Conservation (phyloP, 37 sponge, comb jelly and placozoan species). For the Chondrilla cf. caribensis region DNA sequence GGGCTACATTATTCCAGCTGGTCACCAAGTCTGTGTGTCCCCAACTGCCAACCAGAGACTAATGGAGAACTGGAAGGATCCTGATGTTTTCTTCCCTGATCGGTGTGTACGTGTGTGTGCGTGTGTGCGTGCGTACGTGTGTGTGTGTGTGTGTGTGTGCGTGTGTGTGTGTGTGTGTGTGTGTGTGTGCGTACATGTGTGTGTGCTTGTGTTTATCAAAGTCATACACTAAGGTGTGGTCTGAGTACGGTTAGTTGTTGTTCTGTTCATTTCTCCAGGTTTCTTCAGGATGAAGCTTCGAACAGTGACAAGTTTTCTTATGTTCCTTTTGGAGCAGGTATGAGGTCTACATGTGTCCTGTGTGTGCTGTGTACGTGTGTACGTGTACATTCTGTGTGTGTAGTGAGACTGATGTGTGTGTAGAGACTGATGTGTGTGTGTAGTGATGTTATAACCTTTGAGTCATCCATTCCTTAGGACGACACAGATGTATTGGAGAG, state of each 20-base stretch:
- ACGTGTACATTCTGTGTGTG: no score
- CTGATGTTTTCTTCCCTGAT: conserved; percentile 64
- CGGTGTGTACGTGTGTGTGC: conserved; percentile 29
- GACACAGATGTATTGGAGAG: conserved; percentile 88
- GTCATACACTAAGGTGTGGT: background rate
- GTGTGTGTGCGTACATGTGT: background rate
- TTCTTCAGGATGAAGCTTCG: conserved; percentile 17
- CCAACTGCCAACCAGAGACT: conserved; percentile 79
- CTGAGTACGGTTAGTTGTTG: no score
- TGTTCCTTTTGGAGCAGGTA: conserved; percentile 92
- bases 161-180: conserved; percentile 9
- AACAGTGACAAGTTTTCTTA: conserved; percentile 80
- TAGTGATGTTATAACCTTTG: background rate
- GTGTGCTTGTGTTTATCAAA: background rate
- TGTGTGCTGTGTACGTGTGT: no score
- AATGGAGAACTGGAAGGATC: conserved; percentile 56
- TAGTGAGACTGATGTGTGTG: background rate
- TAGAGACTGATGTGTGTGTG: background rate
- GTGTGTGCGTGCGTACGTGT: conserved; percentile 13
- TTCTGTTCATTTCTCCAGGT: no score
- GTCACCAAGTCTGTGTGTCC: conserved; percentile 91
- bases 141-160: conserved; percentile 7
- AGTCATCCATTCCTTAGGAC: conserved; percentile 38
- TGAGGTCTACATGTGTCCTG: no score
- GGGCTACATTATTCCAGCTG: conserved; percentile 70